Evolutionary conservation across 2,797 vertebrate genomes (phyloP), one percentile per base, ranked within the genome.

Genomic region (Lepus oiostolus): DNA sequence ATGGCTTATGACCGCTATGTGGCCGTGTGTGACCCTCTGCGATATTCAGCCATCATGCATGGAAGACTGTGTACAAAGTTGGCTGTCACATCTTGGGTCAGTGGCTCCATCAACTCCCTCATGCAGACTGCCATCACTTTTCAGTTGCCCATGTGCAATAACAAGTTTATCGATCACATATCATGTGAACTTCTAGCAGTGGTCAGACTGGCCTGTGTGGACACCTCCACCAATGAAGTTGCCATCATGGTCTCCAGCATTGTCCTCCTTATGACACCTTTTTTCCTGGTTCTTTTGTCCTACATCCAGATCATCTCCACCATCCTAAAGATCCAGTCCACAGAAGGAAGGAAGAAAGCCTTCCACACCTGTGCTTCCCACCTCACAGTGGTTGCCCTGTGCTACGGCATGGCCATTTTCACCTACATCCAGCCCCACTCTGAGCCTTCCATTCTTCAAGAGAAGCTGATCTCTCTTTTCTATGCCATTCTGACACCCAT

Each of bases 331-430:
- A 98, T 98, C 14, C 95, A 63, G 28, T 97, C 97, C 1, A 84
- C 14, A 47, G 90, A 94, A 28, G 96, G 97, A 16, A 95, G 97
- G 14, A 90, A 24, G 90, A 98, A 98, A 32, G 91, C 97, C 32
- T 98, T 98, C 63, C 96, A 96, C 1, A 98, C 97, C 14, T 98
- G 98, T 62, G 94, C 95, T 28, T 97, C 98, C 16, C 97, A 98
- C 79, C 93, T 98, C 47, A 85, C 90, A 0, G 94, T 97, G 70
- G 96, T 98, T 4, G 85, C n/a, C 7, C 63, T 98, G 32, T 98
- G 97, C 65, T 98, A 97, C 7, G 97, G 97, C 2, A 90, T 96
- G 58, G 81, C 97, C 5, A 97, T 98, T 91, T 96, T 97, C 63
- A 97, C 91, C 68, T 98, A 98, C 4, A 93, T 94, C 58, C 91